phyloP scores from a whole-genome alignment of 2,888 invertebrate species.

The Caenorhabditis wallacei region DNA sequence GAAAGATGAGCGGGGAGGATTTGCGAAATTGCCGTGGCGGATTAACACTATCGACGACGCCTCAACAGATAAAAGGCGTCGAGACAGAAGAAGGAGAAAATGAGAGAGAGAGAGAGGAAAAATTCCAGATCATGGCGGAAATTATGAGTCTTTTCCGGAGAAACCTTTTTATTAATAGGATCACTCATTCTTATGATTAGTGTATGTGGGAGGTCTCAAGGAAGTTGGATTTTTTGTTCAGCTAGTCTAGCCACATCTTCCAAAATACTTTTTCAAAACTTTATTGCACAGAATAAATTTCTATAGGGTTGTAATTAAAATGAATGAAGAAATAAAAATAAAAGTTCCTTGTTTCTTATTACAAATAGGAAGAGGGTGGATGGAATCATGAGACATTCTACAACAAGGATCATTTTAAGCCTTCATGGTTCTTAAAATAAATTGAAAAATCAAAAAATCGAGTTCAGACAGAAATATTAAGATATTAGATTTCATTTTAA shows the following conservation, averaged over 20 bases:
- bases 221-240: too few relatives aligned
- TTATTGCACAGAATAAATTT: neutral
- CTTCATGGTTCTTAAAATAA: neutral
- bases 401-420: neutral
- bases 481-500: too few relatives aligned
- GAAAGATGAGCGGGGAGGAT: conserved; percentile 46
- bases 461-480: neutral
- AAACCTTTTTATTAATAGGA: conserved; percentile 23
- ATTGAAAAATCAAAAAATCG: neutral
- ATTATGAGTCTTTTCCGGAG: conserved; percentile 2
- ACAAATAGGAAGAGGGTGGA: conserved; percentile 1
- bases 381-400: neutral
- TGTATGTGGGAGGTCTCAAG: conserved; percentile 7
- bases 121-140: conserved; percentile 21
- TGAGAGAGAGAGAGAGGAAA: conserved; percentile 1
- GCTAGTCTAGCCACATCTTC: too few relatives aligned
- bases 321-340: conserved; percentile 16
- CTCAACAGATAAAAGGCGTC: conserved; percentile 30
- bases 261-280: neutral
- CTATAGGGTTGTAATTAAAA: neutral
- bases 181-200: neutral
- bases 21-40: conserved; percentile 40
- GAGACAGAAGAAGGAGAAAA: neutral
- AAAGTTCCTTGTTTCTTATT: conserved; percentile 42
- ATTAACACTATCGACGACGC: conserved; percentile 43